Percentiles rank a stretch among this genome's conserved stretches.
phyloP scores from a whole-genome alignment of 2,113 vertebrate genomes.

The Cyphomyrus discorhynchus region DNA sequence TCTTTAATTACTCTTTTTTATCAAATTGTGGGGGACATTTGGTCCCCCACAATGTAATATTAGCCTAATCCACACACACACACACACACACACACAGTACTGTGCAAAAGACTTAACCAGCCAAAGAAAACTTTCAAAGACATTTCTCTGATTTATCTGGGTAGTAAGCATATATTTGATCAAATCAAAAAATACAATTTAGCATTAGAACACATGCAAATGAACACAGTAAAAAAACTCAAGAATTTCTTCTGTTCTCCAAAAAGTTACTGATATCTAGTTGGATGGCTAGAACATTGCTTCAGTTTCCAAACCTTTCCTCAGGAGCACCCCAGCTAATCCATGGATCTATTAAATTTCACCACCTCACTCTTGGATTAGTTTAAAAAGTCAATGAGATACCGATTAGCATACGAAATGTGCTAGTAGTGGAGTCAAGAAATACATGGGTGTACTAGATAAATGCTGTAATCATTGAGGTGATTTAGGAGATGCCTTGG shows the following conservation, averaged over 20 bases:
- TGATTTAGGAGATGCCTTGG: background rate
- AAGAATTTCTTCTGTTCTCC: background rate
- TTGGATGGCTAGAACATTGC: too few species aligned
- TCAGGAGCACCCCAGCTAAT: background rate
- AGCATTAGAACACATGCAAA: background rate
- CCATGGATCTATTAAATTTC: background rate
- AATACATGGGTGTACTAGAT: background rate
- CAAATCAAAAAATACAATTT: background rate
- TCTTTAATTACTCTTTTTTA: too few species aligned
- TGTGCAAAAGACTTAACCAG: background rate
- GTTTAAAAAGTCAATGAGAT: background rate
- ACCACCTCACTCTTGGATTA: background rate
- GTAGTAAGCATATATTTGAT: background rate
- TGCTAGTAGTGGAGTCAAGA: background rate
- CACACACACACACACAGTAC: too few species aligned
- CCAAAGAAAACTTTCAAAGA: background rate
- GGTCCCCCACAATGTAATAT: too few species aligned
- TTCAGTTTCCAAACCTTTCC: background rate
- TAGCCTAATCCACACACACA: too few species aligned
- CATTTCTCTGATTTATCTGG: background rate
- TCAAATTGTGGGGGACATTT: too few species aligned
- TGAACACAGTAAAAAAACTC: background rate
- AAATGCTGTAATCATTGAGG: background rate
- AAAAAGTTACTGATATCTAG: too few species aligned
- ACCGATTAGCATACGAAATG: background rate